A percentile compares a stretch with the other conserved stretches of the same genome.
Conservation (phyloP, 2,113 vertebrate genomes). For the Garra rufa region DNA sequence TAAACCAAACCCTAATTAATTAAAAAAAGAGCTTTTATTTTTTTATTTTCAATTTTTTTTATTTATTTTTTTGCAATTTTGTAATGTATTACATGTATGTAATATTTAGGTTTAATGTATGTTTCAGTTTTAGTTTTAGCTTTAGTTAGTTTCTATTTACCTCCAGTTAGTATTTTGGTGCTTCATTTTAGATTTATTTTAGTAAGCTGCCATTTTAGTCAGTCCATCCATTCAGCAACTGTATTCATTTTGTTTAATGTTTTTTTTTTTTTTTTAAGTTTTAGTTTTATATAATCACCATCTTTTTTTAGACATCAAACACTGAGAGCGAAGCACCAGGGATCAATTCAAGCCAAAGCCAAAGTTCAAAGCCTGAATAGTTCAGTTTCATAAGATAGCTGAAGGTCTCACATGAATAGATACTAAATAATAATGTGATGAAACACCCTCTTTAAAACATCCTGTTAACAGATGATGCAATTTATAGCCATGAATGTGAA, state of each 20-base stretch:
- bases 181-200: no score
- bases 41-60: no score
- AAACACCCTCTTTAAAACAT: constrained; percentile 13
- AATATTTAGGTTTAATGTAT: no score
- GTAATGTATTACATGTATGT: no score
- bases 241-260: background rate
- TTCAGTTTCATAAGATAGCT: background rate
- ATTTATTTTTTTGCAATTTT: no score
- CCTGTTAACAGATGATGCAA: background rate
- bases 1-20: no score
- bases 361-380: constrained; percentile 14
- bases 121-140: no score
- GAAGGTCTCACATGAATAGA: background rate
- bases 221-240: background rate
- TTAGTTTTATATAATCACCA: background rate
- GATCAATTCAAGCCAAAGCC: background rate
- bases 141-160: no score
- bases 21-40: no score
- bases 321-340: background rate
- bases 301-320: background rate
- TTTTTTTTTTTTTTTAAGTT: background rate
- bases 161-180: no score
- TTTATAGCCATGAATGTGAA: constrained; percentile 1
- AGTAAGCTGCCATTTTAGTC: background rate
- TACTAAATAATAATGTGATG: background rate